A percentile compares a stretch with the other conserved stretches of the same genome.
Conservation (phyloP, 2,888 invertebrate genomes). For the Sesamia inferens region DNA sequence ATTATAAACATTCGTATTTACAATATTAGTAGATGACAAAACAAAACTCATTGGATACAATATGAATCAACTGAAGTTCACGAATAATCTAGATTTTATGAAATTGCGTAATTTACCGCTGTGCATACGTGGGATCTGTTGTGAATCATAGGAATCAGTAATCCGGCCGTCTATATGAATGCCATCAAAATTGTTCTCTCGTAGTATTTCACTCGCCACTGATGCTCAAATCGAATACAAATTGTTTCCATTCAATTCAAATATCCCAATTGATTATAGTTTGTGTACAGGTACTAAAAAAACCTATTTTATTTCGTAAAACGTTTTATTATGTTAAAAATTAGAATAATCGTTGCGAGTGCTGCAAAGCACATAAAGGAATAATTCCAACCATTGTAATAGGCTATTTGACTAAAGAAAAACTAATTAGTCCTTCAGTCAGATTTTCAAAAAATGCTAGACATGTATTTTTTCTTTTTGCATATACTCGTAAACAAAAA, state of each 20-base stretch:
- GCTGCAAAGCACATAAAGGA: conserved; percentile 18
- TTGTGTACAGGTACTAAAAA: not conserved
- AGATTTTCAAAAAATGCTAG: no score
- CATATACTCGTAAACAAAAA: no score
- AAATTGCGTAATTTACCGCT: not conserved
- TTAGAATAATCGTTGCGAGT: conserved; percentile 17
- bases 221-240: conserved; percentile 34
- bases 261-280: conserved; percentile 20
- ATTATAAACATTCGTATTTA: no score
- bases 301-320: not conserved
- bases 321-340: conserved; percentile 1
- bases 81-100: not conserved
- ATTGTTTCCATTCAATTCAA: conserved; percentile 42
- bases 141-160: conserved; percentile 31
- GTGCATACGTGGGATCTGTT: conserved; percentile 3
- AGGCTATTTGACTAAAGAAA: no score
- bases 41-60: not conserved
- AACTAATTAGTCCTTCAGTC: no score
- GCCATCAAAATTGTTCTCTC: conserved; percentile 18
- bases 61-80: not conserved
- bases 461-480: no score
- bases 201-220: conserved; percentile 19
- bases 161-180: conserved; percentile 13
- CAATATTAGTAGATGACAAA: no score
- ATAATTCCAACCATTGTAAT: not conserved